Base-by-base conservation (phyloP, 92 coral and sea anemone genomes). In the Anthopleura xanthogrammica region DNA sequence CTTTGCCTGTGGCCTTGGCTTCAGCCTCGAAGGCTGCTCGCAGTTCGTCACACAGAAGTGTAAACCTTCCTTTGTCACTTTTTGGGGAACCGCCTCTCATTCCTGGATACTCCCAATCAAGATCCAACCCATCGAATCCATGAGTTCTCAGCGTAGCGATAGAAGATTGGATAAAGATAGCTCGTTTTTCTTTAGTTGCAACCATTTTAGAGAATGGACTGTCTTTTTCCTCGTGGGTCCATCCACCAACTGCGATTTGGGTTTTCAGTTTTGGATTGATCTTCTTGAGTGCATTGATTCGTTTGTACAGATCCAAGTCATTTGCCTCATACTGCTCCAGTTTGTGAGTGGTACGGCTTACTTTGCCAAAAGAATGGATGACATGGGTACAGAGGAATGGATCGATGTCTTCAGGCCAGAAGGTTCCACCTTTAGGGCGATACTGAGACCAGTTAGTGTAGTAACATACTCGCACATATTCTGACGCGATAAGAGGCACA, bases 161-260 rank as follows among this genome's bases (percentile, higher is more conserved):
- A 29, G 92, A 55, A 43, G 97, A 93, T 74, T 93, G 85, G 84
- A 93, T 93, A 83, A 93, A 43, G 12, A 92, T 85, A 23, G 85
- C 89, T 22, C 93, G 79, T 40, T 89, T 91, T 54, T 83, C 93
- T n/a, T 82, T 81, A 9, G 92, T 93, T 1, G 95, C 95, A 55
- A 93, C 97, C 97, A 93, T 68, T 91, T 43, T 93, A 11, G 97
- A 93, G 77, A 93, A 93, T 3, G 97, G 97, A 55, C 97, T 93
- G 85, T 89, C 91, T 70, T 91, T 91, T 77, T 91, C 95, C 55
- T 93, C 97, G 52, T 93, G 97, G 16, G 94, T 83, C 97, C 97
- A 93, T 58, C 97, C 97, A 43, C 97, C 97, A 41, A 93, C 97
- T 22, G 97, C 97, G 8, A 93, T 82, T 66, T 88, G 93, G 14